Percentiles rank a stretch among this genome's conserved stretches.
phyloP scores from a whole-genome alignment of 2,888 invertebrate species.

The Yponomeuta plumbellus region DNA sequence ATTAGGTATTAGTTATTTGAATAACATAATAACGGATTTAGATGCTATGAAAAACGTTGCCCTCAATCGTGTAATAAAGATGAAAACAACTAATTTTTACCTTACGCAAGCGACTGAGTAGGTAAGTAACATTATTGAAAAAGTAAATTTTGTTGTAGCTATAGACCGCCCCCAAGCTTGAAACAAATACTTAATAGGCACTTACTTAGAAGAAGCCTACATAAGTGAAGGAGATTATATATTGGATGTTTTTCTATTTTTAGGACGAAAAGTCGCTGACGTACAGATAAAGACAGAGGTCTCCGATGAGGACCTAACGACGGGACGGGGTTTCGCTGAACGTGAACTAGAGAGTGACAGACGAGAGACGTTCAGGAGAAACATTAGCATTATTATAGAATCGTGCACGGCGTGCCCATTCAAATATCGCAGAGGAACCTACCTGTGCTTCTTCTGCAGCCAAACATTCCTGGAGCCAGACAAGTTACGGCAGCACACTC shows the following conservation, averaged over 20 bases:
- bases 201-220: neutral
- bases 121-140: neutral
- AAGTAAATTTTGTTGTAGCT: neutral
- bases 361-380: conserved; percentile 56
- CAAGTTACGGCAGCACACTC: conserved; percentile 56
- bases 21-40: too few species aligned
- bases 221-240: conserved; percentile 36
- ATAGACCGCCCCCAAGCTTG: neutral
- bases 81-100: neutral
- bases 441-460: conserved; percentile 63
- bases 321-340: conserved; percentile 12
- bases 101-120: neutral
- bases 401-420: conserved; percentile 64
- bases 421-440: conserved; percentile 63
- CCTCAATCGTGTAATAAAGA: too few species aligned
- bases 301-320: conserved; percentile 30
- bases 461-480: conserved; percentile 59
- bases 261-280: conserved; percentile 60
- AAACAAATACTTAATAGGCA: neutral
- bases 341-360: conserved; percentile 41
- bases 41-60: too few species aligned
- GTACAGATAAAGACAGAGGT: conserved; percentile 47
- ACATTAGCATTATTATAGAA: conserved; percentile 53
- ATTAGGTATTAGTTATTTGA: too few species aligned
- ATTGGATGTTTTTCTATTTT: conserved; percentile 70